Percentiles rank a stretch among this genome's conserved stretches.
Conservation (phyloP, 2,888 invertebrate species). For the Leptura quadrifasciata region DNA sequence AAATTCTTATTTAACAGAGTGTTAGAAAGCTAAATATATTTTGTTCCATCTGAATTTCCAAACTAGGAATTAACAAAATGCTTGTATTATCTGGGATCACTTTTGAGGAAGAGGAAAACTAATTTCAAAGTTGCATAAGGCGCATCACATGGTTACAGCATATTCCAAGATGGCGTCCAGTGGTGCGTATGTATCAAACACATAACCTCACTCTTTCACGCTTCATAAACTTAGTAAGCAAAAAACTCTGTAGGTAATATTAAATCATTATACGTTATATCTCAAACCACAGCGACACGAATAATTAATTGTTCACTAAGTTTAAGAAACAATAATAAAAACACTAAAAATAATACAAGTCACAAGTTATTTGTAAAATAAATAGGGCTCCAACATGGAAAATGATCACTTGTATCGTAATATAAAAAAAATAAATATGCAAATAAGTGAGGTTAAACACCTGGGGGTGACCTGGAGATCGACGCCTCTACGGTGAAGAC, state of each 20-base stretch:
- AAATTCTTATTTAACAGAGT: too few relatives aligned
- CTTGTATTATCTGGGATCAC: background rate
- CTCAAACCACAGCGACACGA: slow-evolving; percentile 15
- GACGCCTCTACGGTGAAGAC: slow-evolving; percentile 57
- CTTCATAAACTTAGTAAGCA: background rate
- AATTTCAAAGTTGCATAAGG: slow-evolving; percentile 5
- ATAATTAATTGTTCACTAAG: slow-evolving; percentile 1
- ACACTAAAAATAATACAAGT: background rate
- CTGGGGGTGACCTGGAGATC: slow-evolving; percentile 62
- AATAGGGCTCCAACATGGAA: background rate
- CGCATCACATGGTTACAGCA: slow-evolving; percentile 21
- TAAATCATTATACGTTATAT: slow-evolving; percentile 19
- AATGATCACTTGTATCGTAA: background rate
- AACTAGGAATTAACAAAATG: background rate
- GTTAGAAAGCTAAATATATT: too few relatives aligned
- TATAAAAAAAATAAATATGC: background rate
- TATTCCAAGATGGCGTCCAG: slow-evolving; percentile 53
- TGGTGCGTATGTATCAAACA: slow-evolving; percentile 39
- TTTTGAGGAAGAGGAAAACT: background rate
- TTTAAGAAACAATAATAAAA: background rate
- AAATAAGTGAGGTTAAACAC: slow-evolving; percentile 40
- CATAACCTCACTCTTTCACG: slow-evolving; percentile 57
- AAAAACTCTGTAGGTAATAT: background rate
- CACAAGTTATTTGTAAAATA: background rate
- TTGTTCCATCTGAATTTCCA: too few relatives aligned